phyloP scores from a whole-genome alignment of 2,797 vertebrate species.

The Acropternis orthonyx region DNA sequence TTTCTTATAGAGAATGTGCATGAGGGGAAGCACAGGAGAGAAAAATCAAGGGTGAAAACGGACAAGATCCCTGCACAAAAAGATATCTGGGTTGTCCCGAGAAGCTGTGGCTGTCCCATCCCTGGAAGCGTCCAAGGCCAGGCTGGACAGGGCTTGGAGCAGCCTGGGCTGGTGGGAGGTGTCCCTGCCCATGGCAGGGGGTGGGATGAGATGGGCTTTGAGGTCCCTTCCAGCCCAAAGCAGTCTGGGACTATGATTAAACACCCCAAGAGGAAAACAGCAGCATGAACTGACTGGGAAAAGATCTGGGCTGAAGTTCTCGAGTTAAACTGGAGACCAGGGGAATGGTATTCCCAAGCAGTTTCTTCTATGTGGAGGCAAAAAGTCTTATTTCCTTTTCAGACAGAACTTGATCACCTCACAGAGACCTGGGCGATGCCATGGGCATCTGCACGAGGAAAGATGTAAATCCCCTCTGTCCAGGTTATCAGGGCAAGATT shows the following conservation, averaged over 20 bases:
- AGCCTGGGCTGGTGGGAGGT: background rate
- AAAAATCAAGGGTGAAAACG: background rate
- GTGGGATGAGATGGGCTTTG: background rate
- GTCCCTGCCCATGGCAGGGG: background rate
- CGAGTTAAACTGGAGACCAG: background rate
- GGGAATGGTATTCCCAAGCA: background rate
- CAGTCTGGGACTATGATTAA: background rate
- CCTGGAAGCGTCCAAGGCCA: background rate
- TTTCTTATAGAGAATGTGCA: background rate
- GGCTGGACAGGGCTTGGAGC: fast-evolving
- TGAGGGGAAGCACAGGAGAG: fast-evolving
- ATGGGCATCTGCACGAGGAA: fast-evolving
- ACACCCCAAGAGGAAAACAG: background rate
- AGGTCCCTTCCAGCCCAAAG: background rate
- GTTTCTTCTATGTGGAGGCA: background rate
- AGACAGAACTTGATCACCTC: background rate
- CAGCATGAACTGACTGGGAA: background rate
- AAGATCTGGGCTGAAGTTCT: background rate
- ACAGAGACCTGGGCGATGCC: background rate
- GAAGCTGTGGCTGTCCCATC: background rate
- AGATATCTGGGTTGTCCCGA: background rate
- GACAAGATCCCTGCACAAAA: background rate
- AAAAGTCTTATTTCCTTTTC: background rate
- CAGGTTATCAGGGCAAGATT: background rate
- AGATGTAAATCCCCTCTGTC: background rate